These are phyloP conservation scores for Brevipalpus yothersi DNA, from an alignment of 1,140 invertebrate species.

Conservation along the genomic window DNA sequence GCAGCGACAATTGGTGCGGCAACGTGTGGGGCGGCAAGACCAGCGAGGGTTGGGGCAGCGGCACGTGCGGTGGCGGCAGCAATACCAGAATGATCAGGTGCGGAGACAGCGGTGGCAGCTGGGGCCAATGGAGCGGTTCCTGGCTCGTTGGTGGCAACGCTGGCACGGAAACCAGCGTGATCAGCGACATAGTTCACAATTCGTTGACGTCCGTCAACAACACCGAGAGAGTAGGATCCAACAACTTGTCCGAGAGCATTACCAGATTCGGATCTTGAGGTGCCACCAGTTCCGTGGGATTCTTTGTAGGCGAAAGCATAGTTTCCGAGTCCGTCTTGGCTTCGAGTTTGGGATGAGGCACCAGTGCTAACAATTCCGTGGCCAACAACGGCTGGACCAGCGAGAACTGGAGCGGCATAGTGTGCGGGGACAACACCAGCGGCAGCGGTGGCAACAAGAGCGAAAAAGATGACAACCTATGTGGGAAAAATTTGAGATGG, in stretches of 20 bases:
- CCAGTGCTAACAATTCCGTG: slow-evolving; percentile 15
- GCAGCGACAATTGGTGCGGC: neutral
- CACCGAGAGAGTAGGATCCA: slow-evolving; percentile 14
- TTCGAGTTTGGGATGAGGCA: slow-evolving; percentile 12
- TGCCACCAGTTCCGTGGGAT: slow-evolving; percentile 16
- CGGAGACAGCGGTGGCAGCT: neutral
- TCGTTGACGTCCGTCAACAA: slow-evolving; percentile 12
- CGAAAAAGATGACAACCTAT: neutral
- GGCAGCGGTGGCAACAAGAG: neutral
- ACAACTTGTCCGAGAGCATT: slow-evolving; percentile 11
- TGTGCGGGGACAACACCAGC: neutral
- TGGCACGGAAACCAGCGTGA: slow-evolving; percentile 15
- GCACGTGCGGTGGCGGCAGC: neutral
- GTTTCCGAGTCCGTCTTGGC: slow-evolving; percentile 14
- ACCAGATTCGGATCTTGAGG: slow-evolving; percentile 13
- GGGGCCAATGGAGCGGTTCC: slow-evolving; percentile 1
- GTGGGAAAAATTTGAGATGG: neutral
- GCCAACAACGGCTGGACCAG: too few relatives aligned
- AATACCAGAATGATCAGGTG: neutral
- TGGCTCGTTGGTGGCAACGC: slow-evolving; percentile 11
- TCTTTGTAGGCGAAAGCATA: slow-evolving; percentile 17
- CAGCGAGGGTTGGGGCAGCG: neutral
- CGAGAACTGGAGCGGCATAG: neutral
- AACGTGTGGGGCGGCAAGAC: neutral
- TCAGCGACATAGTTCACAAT: slow-evolving; percentile 17